phyloP scores from a whole-genome alignment of 1,140 invertebrate species.

The Agraylea sexmaculata region DNA sequence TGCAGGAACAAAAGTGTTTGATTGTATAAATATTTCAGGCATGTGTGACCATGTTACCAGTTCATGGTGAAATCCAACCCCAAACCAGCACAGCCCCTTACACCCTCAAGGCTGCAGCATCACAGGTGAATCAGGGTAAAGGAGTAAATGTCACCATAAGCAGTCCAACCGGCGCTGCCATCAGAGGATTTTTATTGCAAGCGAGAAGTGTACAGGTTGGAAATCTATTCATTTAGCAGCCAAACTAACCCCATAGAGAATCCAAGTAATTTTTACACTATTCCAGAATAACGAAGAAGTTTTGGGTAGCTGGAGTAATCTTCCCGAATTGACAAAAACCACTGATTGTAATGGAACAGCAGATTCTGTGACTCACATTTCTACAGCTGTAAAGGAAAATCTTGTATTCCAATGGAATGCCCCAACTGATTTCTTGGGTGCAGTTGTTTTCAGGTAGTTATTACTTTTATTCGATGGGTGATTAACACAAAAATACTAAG shows the following conservation, averaged over 20 bases:
- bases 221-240: neutral
- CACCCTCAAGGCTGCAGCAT: constrained; percentile 25
- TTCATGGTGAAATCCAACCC: constrained; percentile 27
- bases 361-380: constrained; percentile 57
- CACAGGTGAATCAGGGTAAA: constrained; percentile 33
- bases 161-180: constrained; percentile 28
- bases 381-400: constrained; percentile 47
- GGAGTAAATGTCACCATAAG: constrained; percentile 30
- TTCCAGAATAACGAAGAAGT: constrained; percentile 30
- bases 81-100: constrained; percentile 32
- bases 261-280: neutral
- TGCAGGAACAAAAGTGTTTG: neutral
- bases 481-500: no score
- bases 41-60: constrained; percentile 30
- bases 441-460: constrained; percentile 69
- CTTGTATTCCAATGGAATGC: constrained; percentile 60
- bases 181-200: constrained; percentile 35
- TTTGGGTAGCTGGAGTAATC: constrained; percentile 26
- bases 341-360: constrained; percentile 45
- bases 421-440: constrained; percentile 54
- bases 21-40: constrained; percentile 25
- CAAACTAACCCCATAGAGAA: neutral
- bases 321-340: constrained; percentile 31
- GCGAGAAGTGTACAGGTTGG: constrained; percentile 32
- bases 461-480: no score